Conservation (phyloP, 2,888 invertebrate genomes). For the Cantharis rustica region DNA sequence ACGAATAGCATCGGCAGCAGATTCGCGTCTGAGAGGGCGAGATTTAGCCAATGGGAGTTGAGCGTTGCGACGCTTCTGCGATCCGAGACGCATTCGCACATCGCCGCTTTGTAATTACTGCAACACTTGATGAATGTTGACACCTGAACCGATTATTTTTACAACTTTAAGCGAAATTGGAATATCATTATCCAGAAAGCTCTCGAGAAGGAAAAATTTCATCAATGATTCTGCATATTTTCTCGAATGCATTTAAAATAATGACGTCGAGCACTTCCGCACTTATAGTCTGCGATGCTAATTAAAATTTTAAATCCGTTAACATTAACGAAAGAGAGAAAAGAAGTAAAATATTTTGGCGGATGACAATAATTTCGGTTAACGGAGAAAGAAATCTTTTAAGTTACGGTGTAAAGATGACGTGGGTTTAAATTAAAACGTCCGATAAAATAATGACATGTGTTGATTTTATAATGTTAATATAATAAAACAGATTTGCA, state of each 20-base stretch:
- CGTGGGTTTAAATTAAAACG: constrained; percentile 17
- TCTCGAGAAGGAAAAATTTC: background rate
- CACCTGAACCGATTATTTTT: constrained; percentile 29
- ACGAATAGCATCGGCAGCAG: constrained; percentile 58
- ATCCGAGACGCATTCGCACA: constrained; percentile 31
- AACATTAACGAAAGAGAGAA: background rate
- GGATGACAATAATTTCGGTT: background rate
- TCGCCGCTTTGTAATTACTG: constrained; percentile 36
- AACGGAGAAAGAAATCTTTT: background rate
- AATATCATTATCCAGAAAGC: constrained; percentile 22
- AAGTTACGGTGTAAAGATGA: background rate
- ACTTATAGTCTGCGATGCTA: background rate
- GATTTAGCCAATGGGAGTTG: constrained; percentile 49
- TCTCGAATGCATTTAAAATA: background rate
- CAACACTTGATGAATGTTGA: constrained; percentile 30
- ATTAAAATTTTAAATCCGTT: background rate
- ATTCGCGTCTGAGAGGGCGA: constrained; percentile 52
- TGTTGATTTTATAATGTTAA: constrained; percentile 28
- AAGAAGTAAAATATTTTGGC: background rate
- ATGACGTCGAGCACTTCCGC: background rate
- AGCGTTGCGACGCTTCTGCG: constrained; percentile 42
- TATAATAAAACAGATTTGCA: constrained; percentile 31
- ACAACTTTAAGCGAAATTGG: constrained; percentile 29
- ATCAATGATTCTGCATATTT: background rate
- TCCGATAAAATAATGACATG: constrained; percentile 23